Conservation (phyloP, 2,888 invertebrate genomes). For the Melolontha melolontha region DNA sequence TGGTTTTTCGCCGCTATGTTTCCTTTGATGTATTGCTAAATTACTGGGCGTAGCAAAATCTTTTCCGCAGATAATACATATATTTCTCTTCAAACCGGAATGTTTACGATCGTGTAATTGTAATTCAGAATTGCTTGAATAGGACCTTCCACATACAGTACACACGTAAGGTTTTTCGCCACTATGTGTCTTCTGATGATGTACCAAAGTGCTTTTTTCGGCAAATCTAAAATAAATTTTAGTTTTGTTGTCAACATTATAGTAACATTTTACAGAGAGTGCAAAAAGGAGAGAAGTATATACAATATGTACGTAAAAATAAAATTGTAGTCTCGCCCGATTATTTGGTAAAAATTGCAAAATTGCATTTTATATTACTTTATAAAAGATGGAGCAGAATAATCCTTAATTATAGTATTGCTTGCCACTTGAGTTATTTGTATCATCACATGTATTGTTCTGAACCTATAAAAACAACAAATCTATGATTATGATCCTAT, state of each 20-base stretch:
- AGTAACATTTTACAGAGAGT: not conserved
- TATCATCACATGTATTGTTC: too few species aligned
- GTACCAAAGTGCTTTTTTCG: conserved; percentile 53
- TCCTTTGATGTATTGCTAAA: conserved; percentile 62
- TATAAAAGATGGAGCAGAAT: too few species aligned
- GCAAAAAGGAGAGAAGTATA: not conserved
- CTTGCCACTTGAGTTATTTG: too few species aligned
- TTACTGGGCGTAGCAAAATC: conserved; percentile 61
- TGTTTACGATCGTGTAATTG: conserved; percentile 61
- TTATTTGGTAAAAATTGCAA: too few species aligned
- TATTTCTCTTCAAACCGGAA: conserved; percentile 56
- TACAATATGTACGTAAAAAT: too few species aligned
- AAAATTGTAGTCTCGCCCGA: too few species aligned
- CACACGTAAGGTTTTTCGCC: conserved; percentile 55
- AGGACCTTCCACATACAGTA: conserved; percentile 51
- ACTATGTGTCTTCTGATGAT: conserved; percentile 54
- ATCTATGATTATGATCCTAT: too few species aligned
- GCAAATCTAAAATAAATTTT: conserved; percentile 51
- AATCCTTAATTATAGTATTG: too few species aligned
- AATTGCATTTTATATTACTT: too few species aligned
- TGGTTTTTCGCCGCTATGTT: conserved; percentile 67
- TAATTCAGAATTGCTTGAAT: conserved; percentile 54
- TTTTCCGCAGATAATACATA: conserved; percentile 61
- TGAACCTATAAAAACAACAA: too few species aligned
- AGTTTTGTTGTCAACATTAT: not conserved